A percentile compares a stretch with the other conserved stretches of the same genome.
Conservation (phyloP, 1,140 invertebrate species). For the Helicoverpa armigera region DNA sequence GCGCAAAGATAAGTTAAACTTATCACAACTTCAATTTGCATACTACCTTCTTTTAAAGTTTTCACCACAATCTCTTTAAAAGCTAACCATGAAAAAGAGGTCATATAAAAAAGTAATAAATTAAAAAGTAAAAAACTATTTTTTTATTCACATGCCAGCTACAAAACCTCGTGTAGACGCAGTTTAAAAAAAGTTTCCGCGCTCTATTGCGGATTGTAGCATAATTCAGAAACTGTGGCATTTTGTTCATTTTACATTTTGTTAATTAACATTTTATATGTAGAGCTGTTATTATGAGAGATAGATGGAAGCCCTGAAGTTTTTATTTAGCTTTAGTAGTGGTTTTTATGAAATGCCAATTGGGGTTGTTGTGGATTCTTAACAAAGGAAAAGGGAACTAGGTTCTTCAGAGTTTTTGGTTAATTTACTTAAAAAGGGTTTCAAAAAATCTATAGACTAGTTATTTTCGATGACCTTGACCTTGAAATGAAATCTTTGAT, state of each 20-base stretch:
- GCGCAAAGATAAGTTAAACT: too few relatives aligned
- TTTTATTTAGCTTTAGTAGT: neutral
- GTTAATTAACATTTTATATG: conserved; percentile 16
- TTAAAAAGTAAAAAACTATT: neutral
- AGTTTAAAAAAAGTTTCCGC: neutral
- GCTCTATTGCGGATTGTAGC: neutral
- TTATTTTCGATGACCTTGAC: too few relatives aligned
- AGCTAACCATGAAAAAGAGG: neutral
- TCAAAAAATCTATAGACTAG: too few relatives aligned
- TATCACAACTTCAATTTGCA: too few relatives aligned
- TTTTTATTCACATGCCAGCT: neutral
- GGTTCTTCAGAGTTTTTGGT: too few relatives aligned
- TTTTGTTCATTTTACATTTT: neutral
- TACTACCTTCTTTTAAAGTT: too few relatives aligned
- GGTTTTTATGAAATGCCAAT: too few relatives aligned
- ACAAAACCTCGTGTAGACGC: neutral
- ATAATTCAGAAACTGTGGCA: neutral
- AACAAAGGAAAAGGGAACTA: too few relatives aligned
- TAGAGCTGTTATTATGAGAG: neutral
- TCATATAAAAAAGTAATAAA: neutral
- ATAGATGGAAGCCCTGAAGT: neutral
- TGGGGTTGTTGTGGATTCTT: too few relatives aligned
- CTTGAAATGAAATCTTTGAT: too few relatives aligned
- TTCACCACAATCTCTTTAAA: neutral
- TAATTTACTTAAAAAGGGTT: too few relatives aligned